Base-by-base conservation (phyloP, 2,888 invertebrate species). In the Hymenopus coronatus region DNA sequence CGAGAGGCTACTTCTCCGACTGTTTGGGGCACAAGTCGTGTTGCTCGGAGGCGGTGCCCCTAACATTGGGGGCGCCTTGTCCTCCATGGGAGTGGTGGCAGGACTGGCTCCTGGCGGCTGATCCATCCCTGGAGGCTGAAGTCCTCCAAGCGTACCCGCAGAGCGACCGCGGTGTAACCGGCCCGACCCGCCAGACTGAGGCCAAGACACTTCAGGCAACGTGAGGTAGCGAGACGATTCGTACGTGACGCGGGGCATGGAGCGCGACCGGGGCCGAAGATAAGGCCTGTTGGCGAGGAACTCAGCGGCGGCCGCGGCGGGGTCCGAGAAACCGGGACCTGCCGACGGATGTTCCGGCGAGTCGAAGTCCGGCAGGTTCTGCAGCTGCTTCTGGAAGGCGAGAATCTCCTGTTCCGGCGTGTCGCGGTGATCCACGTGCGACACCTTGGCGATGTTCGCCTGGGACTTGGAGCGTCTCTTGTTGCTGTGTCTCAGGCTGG, bases 351-450 rank as follows among this genome's bases (percentile, higher is more conserved):
- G 92, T 90, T 93, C 93, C 6, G 93, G 92, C n/a, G 93, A 92
- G 90, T 93, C 93, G 90, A 93, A 93, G 91, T 93, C 93, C 0
- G 95, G 95, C 89, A 95, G 92, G 92, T 95, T 95, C 91, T 95
- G 95, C 33, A 95, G 92, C 91, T 95, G 94, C 90, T 94, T 92
- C 92, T 95, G 94, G 91, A 95, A 94, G 82, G 94, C 94, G 54
- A 94, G 92, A 84, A 95, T 94, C 91, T 94, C 94, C 89, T 94
- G 93, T 90, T 94, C 93, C 6, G 93, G 93, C 25, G 92, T 93
- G 87, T 92, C 92, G 90, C 92, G 91, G n/a, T 91, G 91, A 33
- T 90, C 90, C 20, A 70, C 54, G 20, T 87, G 87, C 0, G 87
- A 82, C 27, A 87, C 87, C 91, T 92, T 92, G 86, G 92, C 91